These are phyloP conservation scores for Rhea pennata DNA, from an alignment of 2,113 vertebrate genomes.

Conservation along the genomic window DNA sequence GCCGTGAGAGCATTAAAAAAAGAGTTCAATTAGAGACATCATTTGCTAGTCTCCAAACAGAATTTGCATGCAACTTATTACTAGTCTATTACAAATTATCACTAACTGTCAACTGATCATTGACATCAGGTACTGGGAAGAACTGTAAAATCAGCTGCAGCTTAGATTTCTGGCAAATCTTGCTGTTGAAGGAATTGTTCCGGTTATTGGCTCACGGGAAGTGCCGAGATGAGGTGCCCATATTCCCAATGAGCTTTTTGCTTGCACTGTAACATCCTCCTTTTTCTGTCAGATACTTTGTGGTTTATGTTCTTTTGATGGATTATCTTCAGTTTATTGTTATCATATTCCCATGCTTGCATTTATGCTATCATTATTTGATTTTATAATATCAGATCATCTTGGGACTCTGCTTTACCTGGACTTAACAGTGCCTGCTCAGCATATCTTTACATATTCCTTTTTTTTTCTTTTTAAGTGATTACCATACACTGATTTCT, in stretches of 20 bases:
- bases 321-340: not conserved
- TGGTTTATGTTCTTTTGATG: not conserved
- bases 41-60: not conserved
- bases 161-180: not conserved
- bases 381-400: not conserved
- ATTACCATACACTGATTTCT: not conserved
- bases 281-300: not conserved
- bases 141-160: not conserved
- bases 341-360: not conserved
- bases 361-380: constrained; percentile 13
- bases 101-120: not conserved
- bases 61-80: not conserved
- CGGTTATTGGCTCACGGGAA: not conserved
- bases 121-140: not conserved
- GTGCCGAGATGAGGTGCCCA: not conserved
- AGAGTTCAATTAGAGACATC: not conserved
- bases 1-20: not conserved
- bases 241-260: not conserved
- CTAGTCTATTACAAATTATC: too few relatives aligned
- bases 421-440: not conserved
- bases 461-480: not conserved
- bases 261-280: not conserved
- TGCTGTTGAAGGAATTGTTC: not conserved
- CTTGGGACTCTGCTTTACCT: not conserved
- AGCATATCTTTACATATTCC: not conserved